phyloP scores from a whole-genome alignment of 2,797 vertebrate species.

The Remorina albescens region DNA sequence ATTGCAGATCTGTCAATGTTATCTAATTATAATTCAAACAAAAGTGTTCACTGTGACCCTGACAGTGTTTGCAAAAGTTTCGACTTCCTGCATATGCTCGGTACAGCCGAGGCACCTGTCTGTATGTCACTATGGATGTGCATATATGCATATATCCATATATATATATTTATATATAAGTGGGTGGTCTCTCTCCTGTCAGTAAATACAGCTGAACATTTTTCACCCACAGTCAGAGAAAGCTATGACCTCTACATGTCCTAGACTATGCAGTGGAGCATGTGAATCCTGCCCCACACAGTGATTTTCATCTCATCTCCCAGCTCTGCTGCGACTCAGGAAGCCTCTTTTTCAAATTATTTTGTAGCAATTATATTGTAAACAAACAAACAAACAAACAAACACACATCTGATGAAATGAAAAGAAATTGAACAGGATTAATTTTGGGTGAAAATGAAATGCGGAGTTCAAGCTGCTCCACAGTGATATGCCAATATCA shows the following conservation, averaged over 20 bases:
- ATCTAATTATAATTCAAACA: slow-evolving; percentile 72
- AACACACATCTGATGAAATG: slow-evolving; percentile 29
- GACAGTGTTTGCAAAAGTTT: slow-evolving; percentile 59
- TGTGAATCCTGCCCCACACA: slow-evolving; percentile 45
- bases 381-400: no score
- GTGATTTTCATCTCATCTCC: slow-evolving; percentile 50
- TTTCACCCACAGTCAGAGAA: slow-evolving; percentile 38
- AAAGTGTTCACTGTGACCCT: slow-evolving; percentile 67
- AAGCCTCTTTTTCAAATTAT: slow-evolving; percentile 19
- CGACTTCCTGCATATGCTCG: slow-evolving; percentile 48
- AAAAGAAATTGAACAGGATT: slow-evolving; percentile 29
- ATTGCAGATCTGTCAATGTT: slow-evolving; percentile 74
- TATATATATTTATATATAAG: no score
- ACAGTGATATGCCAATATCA: slow-evolving; percentile 19
- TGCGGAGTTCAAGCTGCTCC: slow-evolving; percentile 32
- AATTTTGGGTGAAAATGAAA: slow-evolving; percentile 40
- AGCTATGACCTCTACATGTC: slow-evolving; percentile 69
- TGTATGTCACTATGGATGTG: slow-evolving; percentile 6
- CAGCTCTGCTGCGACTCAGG: slow-evolving; percentile 12
- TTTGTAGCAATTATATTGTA: slow-evolving; percentile 24
- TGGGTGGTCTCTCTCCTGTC: slow-evolving; percentile 17
- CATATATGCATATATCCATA: no score
- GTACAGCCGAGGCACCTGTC: slow-evolving; percentile 20
- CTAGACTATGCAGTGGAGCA: slow-evolving; percentile 53
- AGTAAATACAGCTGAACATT: slow-evolving; percentile 33